These are phyloP conservation scores for Apotomis turbidana DNA, from an alignment of 2,888 invertebrate species.

Conservation along the genomic window DNA sequence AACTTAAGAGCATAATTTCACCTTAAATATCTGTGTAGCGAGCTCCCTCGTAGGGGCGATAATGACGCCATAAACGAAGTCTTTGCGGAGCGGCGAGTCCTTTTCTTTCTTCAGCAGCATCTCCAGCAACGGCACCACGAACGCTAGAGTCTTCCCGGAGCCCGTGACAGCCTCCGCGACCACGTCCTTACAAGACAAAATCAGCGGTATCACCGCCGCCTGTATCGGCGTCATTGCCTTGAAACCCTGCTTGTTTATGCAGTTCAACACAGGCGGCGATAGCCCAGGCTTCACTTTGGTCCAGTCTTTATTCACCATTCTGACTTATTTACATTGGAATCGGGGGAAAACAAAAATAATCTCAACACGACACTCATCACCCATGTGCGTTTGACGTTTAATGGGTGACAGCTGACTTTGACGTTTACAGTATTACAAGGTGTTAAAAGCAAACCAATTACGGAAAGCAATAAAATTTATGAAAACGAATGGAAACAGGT, in stretches of 20 bases:
- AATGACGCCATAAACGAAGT: constrained; percentile 94
- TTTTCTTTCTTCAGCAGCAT: constrained; percentile 87
- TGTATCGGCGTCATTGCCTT: constrained; percentile 86
- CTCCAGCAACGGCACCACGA: constrained; percentile 96
- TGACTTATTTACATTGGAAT: constrained; percentile 41
- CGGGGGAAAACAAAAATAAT: constrained; percentile 25
- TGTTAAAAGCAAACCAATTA: neutral
- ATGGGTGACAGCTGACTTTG: constrained; percentile 44
- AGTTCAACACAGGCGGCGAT: constrained; percentile 77
- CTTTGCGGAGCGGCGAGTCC: constrained; percentile 86
- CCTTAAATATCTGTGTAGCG: constrained; percentile 93
- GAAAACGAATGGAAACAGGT: neutral
- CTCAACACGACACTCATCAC: constrained; percentile 38
- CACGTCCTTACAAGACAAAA: constrained; percentile 96
- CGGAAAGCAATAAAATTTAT: neutral
- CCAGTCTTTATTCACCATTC: constrained; percentile 78
- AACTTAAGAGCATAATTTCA: constrained; percentile 45
- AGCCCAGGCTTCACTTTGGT: constrained; percentile 70
- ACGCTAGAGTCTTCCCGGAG: constrained; percentile 98
- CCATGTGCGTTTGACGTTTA: constrained; percentile 48
- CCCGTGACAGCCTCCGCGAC: constrained; percentile 99
- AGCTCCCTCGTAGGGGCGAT: constrained; percentile 98
- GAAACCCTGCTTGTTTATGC: constrained; percentile 81
- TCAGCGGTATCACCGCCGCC: constrained; percentile 94
- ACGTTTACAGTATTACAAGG: constrained; percentile 30